Percentiles rank a stretch among this genome's conserved stretches.
These are phyloP conservation scores for Fregata magnificens DNA, from an alignment of 2,113 vertebrate genomes.

Conservation along the genomic window DNA sequence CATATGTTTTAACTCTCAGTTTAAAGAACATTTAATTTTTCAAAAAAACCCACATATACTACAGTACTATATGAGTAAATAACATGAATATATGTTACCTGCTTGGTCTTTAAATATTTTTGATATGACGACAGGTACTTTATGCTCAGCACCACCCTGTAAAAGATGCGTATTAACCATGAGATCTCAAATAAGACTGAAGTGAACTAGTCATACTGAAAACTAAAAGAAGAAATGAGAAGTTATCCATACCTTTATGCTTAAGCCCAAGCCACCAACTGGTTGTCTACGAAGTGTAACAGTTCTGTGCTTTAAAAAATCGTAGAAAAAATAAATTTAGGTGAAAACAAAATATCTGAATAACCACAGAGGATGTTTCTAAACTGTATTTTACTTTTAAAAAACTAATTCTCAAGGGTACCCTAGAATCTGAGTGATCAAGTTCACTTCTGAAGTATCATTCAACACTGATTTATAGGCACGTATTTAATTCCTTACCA, in stretches of 20 bases:
- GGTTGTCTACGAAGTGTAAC: constrained; percentile 91
- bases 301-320: constrained; percentile 98
- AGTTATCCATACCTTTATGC: constrained; percentile 87
- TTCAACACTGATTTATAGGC: background rate
- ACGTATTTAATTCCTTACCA: background rate
- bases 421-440: background rate
- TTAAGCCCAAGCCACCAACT: constrained; percentile 90
- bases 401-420: background rate
- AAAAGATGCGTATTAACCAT: constrained; percentile 39
- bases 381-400: background rate
- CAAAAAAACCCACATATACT: background rate
- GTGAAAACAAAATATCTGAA: constrained; percentile 56
- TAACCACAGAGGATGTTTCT: background rate
- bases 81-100: constrained; percentile 77
- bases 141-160: constrained; percentile 92
- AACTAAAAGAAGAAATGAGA: background rate
- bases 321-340: constrained; percentile 73
- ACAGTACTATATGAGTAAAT: background rate
- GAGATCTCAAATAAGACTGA: background rate
- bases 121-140: constrained; percentile 93
- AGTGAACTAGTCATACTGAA: background rate
- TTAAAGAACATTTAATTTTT: background rate
- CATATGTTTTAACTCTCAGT: background rate
- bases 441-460: background rate
- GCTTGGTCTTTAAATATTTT: constrained; percentile 95